phyloP scores from a whole-genome alignment of 2,797 vertebrate species.

The Sylvia borin region DNA sequence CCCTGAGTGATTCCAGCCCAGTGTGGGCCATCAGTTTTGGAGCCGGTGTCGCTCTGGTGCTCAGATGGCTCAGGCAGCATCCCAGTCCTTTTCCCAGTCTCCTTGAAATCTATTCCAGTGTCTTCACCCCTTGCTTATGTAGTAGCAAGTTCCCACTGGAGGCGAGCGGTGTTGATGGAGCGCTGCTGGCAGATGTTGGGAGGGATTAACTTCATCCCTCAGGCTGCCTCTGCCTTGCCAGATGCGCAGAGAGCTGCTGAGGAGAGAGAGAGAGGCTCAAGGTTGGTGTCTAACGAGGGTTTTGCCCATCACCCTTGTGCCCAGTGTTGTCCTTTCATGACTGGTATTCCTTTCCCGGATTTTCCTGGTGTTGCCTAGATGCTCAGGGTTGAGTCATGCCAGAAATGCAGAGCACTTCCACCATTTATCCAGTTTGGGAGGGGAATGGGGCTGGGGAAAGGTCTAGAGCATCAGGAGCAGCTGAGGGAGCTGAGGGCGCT shows the following conservation, averaged over 20 bases:
- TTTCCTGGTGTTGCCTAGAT: neutral
- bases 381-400: neutral
- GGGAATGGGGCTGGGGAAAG: neutral
- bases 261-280: neutral
- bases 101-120: neutral
- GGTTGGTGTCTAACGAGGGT: fast-evolving
- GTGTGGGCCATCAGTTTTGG: neutral
- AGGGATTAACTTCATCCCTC: neutral
- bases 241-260: neutral
- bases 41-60: neutral
- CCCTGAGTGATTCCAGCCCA: neutral
- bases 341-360: neutral
- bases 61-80: neutral
- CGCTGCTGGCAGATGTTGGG: neutral
- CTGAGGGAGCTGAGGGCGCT: neutral
- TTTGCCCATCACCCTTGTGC: neutral
- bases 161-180: fast-evolving
- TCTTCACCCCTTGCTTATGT: neutral
- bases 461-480: fast-evolving
- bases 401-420: neutral
- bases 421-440: fast-evolving
- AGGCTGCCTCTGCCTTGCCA: neutral
- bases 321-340: fast-evolving
- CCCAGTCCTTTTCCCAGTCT: neutral
- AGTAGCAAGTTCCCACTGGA: neutral